phyloP scores from a whole-genome alignment of 2,888 invertebrate genomes.

The Chelonus formosanus region DNA sequence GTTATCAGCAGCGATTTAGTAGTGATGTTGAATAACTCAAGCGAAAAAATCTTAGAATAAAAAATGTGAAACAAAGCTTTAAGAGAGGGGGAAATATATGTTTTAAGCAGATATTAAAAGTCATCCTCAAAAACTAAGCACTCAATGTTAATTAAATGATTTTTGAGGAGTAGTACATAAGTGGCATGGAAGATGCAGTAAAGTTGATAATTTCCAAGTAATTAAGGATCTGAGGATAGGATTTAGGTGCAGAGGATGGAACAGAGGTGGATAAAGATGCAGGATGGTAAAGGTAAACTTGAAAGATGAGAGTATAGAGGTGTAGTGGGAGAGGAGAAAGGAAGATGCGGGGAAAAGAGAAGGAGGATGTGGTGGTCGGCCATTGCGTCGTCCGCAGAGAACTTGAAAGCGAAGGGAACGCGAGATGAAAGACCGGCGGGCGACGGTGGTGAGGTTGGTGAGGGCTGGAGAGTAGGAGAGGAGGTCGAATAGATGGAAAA shows the following conservation, averaged over 20 bases:
- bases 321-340: conserved; percentile 27
- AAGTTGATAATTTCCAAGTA: too few species aligned
- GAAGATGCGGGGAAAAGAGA: conserved; percentile 36
- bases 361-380: conserved; percentile 50
- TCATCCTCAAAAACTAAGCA: too few species aligned
- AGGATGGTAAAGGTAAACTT: conserved; percentile 16
- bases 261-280: conserved; percentile 11
- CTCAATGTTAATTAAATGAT: too few species aligned
- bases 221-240: conserved; percentile 13
- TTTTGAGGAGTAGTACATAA: too few species aligned
- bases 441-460: conserved; percentile 39
- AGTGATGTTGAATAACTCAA: too few species aligned
- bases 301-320: conserved; percentile 13
- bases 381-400: conserved; percentile 53
- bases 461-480: conserved; percentile 28
- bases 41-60: too few species aligned
- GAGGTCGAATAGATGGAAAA: conserved; percentile 12
- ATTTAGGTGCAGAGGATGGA: conserved; percentile 32
- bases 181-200: too few species aligned
- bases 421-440: conserved; percentile 40
- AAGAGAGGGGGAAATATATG: too few species aligned
- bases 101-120: too few species aligned
- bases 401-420: conserved; percentile 33
- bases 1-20: too few species aligned
- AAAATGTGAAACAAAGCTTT: too few species aligned